Base-by-base conservation (phyloP, 2,797 vertebrate genomes). In the Sciurus carolinensis region DNA sequence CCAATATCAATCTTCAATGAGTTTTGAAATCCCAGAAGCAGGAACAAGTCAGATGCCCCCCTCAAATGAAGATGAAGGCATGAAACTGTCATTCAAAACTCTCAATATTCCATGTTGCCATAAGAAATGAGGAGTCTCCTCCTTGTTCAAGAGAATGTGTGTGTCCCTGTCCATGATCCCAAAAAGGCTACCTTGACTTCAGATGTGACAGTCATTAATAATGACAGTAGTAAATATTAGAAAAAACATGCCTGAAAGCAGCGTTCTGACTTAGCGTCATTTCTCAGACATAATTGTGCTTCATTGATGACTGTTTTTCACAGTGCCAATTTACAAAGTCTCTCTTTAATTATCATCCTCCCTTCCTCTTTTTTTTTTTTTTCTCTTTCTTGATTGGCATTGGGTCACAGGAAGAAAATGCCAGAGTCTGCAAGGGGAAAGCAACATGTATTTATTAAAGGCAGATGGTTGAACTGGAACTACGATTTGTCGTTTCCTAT, bases 221-320 rank as follows among this genome's bases (percentile, higher is more conserved):
- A 98, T 98, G 98, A 97, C 98, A 99, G 99, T 99, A 99, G 99
- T 98, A 98, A 98, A 98, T 99, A 99, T 99, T 99, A 99, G 98
- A 99, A 98, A 98, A 99, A 98, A 98, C 98, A 98, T 98, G 98
- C 99, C 99, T 99, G 98, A 99, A 99, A 99, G 99, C 98, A 98
- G 98, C 97, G 98, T 98, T 94, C 57, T 97, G 98, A 98, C 98
- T 98, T 97, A 97, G 98, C 96, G 7, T 99, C 99, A 98, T 99
- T 99, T 98, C 98, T 98, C 98, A 96, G 96, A 94, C 98, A 97
- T 98, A 98, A 98, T 98, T 22, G 9, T 42, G 22, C 98, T 99
- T 99, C 99, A 99, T 99, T 99, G 99, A 99, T 99, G 99, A 98
- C 98, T 95, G 97, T 99, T 99, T 98, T 98, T 99, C 98, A 98